A percentile compares a stretch with the other conserved stretches of the same genome.
Conservation (phyloP, 2,888 invertebrate species). For the Leptopilina syphax region DNA sequence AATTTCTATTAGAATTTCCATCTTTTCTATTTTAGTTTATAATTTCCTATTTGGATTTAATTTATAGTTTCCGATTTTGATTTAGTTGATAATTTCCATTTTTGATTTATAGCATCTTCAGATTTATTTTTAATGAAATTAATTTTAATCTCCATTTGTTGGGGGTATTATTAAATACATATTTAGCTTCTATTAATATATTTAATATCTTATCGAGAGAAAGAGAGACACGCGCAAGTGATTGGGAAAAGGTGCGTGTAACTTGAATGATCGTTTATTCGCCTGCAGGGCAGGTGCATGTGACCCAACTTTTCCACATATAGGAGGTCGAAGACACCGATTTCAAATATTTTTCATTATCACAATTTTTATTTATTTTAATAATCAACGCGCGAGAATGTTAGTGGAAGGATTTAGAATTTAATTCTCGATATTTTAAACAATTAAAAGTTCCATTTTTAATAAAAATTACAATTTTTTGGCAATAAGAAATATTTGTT, state of each 20-base stretch:
- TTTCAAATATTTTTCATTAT: slow-evolving; percentile 2
- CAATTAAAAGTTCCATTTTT: too few species aligned
- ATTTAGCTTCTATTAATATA: not conserved
- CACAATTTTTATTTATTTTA: not conserved
- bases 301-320: not conserved
- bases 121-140: not conserved
- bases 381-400: not conserved
- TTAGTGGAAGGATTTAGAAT: too few species aligned
- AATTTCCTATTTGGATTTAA: too few species aligned
- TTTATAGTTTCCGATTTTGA: too few species aligned
- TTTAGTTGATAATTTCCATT: too few species aligned
- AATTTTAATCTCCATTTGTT: too few species aligned
- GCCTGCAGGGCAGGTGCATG: slow-evolving; percentile 23
- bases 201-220: slow-evolving; percentile 18
- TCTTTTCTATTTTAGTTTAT: too few species aligned
- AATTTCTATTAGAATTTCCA: too few species aligned
- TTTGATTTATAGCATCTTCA: too few species aligned
- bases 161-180: not conserved
- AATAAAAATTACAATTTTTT: too few species aligned
- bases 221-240: not conserved
- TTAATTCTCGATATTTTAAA: too few species aligned
- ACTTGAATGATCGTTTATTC: slow-evolving; percentile 4
- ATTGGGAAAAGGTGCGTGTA: not conserved
- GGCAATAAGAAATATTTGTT: too few species aligned
- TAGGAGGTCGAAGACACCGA: slow-evolving; percentile 6